Evolutionary conservation across 2,888 invertebrate species (phyloP).

Genomic region (Ennomos fuscantarius): DNA sequence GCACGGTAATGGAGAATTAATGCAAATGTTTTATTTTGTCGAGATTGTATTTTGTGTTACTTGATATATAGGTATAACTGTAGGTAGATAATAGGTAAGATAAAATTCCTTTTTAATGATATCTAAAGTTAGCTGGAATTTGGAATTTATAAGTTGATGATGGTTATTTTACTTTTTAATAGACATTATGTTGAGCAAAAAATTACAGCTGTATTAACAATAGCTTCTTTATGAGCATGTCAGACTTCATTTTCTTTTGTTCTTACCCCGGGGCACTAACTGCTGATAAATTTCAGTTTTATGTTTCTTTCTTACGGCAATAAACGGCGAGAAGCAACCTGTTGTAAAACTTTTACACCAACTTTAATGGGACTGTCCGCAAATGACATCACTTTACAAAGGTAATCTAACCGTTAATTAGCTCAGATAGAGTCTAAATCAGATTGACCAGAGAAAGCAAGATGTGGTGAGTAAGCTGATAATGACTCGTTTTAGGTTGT

Average conservation of each 20-base stretch:
- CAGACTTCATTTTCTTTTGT: slow-evolving; percentile 34
- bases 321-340: slow-evolving; percentile 55
- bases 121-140: not conserved
- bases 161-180: slow-evolving; percentile 8
- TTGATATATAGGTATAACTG: not conserved
- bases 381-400: slow-evolving; percentile 14
- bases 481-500: too few species aligned
- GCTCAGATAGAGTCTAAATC: slow-evolving; percentile 1
- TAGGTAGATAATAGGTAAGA: too few species aligned
- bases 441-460: not conserved
- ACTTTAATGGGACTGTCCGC: slow-evolving; percentile 44
- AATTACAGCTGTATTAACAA: slow-evolving; percentile 27
- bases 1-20: slow-evolving; percentile 28
- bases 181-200: slow-evolving; percentile 12
- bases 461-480: slow-evolving; percentile 5
- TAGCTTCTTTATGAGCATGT: slow-evolving; percentile 30
- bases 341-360: slow-evolving; percentile 67
- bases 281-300: slow-evolving; percentile 54
- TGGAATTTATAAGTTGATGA: slow-evolving; percentile 8
- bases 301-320: slow-evolving; percentile 48
- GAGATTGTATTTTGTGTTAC: slow-evolving; percentile 17
- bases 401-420: not conserved
- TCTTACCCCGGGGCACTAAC: slow-evolving; percentile 26
- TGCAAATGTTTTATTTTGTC: slow-evolving; percentile 20
- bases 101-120: too few species aligned